Evolutionary conservation across 2,797 vertebrate genomes (phyloP).

Genomic region (Pachyuromys duprasi): DNA sequence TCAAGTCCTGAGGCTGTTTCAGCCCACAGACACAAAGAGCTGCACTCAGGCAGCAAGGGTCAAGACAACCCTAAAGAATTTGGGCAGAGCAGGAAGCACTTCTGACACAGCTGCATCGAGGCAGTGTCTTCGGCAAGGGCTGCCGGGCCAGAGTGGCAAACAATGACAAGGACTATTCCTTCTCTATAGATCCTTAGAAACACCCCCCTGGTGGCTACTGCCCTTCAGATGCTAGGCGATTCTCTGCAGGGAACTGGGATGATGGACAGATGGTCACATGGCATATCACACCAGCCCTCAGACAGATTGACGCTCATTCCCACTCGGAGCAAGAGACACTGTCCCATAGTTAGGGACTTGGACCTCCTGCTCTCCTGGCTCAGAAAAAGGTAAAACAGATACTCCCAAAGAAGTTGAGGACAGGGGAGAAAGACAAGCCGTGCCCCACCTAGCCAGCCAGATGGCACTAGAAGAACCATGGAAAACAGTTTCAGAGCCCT

Average conservation of each 20-base stretch:
- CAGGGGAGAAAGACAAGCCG: not conserved
- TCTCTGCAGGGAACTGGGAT: not conserved
- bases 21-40: slow-evolving; percentile 9
- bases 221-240: not conserved
- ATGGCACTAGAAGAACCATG: not conserved
- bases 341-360: not conserved
- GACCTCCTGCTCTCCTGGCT: not conserved
- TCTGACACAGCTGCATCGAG: not conserved
- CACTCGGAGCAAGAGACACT: not conserved
- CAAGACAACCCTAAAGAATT: slow-evolving; percentile 45
- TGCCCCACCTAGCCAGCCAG: not conserved
- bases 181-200: not conserved
- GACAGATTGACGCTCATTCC: not conserved
- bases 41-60: not conserved
- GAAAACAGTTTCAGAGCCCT: slow-evolving; percentile 10
- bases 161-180: not conserved
- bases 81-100: slow-evolving; percentile 15
- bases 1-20: not conserved
- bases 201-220: not conserved
- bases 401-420: not conserved
- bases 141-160: not conserved
- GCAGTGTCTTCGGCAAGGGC: not conserved
- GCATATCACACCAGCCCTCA: not conserved
- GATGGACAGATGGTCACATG: not conserved
- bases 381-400: not conserved